phyloP scores from a whole-genome alignment of 2,113 vertebrate species.

The Chunga burmeisteri region DNA sequence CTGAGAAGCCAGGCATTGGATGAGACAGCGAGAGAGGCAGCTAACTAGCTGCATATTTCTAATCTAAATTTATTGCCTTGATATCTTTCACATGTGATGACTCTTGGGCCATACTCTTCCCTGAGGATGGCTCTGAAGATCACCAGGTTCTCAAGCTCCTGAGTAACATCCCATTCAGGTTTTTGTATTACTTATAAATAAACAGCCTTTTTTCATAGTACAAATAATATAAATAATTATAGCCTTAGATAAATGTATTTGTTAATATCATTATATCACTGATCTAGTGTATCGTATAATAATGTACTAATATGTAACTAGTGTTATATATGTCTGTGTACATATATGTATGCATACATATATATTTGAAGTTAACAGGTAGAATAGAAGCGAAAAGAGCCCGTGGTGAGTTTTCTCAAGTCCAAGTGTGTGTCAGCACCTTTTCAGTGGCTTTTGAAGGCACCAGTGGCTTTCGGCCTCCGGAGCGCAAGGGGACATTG shows the following conservation, averaged over 20 bases:
- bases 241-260: neutral
- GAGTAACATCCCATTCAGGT: neutral
- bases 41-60: neutral
- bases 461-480: neutral
- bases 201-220: neutral
- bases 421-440: neutral
- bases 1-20: neutral
- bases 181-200: neutral
- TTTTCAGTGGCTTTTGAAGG: neutral
- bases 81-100: neutral
- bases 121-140: neutral
- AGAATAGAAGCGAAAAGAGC: neutral
- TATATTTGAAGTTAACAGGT: neutral
- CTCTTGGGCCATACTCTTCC: neutral
- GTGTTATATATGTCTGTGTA: too few species aligned
- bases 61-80: neutral
- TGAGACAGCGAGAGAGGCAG: neutral
- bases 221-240: neutral
- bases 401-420: neutral
- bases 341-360: neutral
- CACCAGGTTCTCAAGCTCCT: neutral
- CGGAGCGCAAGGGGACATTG: neutral
- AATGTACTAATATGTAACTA: neutral
- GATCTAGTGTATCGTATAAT: neutral
- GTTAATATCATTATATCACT: neutral